Evolutionary conservation across 2,113 vertebrate species (phyloP), one percentile per base, ranked within the genome.

Genomic region (Myrmecobius fasciatus): DNA sequence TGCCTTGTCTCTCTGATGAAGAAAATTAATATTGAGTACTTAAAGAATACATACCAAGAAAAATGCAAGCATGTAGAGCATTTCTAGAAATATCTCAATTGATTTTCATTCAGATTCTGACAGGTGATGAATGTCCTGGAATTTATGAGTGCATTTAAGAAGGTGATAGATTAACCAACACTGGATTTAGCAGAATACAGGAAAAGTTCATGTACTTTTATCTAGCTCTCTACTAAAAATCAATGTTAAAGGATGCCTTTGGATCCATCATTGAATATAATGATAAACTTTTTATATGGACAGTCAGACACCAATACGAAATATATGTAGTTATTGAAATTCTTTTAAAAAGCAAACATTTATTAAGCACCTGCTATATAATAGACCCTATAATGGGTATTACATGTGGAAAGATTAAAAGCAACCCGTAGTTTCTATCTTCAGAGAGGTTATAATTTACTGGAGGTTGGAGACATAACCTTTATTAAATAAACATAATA

Each of bases 81-180:
- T 97, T 97, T 97, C 96, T 97, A 95, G 95, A 95, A 91, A 95
- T 0, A 36, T 89, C 92, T 94, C 52, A 46, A 97, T 96, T 96
- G 97, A 97, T 97, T 97, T 97, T 96, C 94, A 94, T 96, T 97
- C 95, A 94, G 89, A 28, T 93, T 95, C 93, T 96, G 96, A 96
- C 96, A 96, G 93, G 36, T 92, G 96, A 96, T 94, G 92, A 89
- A 96, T 96, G 53, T 36, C 89, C 93, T 91, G 36, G 89, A 53
- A 60, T 92, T 25, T 92, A 31, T 49, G 91, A 95, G 10, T 46
- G 12, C 92, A 94, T 92, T 92, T 93, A 91, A 92, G 92, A 95
- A 91, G 94, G 94, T 96, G 95, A 96, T 91, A 52, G 43, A 89
- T 94, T 92, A 95, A 97, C 53, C 91, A 97, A 91, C 31, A 90